Conservation (phyloP, 2,797 vertebrate species). For the Xiphophorus birchmanni region DNA sequence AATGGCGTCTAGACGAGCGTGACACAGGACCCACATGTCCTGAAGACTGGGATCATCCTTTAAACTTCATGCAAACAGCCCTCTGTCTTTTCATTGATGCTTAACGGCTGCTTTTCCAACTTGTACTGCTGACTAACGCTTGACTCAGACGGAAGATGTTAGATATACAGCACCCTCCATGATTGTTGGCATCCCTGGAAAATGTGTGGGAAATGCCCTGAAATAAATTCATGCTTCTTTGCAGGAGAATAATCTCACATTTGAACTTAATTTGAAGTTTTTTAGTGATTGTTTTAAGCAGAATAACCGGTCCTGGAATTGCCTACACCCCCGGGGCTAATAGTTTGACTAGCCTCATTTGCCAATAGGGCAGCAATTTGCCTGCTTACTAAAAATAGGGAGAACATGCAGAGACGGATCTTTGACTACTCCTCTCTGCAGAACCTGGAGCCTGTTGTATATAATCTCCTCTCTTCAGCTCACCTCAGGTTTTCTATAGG, state of each 20-base stretch:
- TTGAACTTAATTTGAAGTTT: not conserved
- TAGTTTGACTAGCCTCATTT: not conserved
- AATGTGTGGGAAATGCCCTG: not conserved
- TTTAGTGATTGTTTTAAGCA: not conserved
- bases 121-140: slow-evolving; percentile 55
- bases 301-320: not conserved
- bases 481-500: not conserved
- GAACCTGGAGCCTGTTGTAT: not conserved
- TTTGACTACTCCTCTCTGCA: not conserved
- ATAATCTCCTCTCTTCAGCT: not conserved
- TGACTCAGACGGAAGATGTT: slow-evolving; percentile 43
- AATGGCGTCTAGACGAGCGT: slow-evolving; percentile 43
- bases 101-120: slow-evolving; percentile 70
- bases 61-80: slow-evolving; percentile 78
- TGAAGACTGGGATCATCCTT: slow-evolving; percentile 63
- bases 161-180: slow-evolving; percentile 9
- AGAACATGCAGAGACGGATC: not conserved
- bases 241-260: not conserved
- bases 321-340: not conserved
- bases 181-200: not conserved
- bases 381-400: not conserved
- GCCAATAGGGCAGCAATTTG: not conserved
- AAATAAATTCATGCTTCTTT: not conserved
- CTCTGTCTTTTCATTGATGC: slow-evolving; percentile 85
- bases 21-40: slow-evolving; percentile 64